phyloP scores from a whole-genome alignment of 2,113 vertebrate species.

The Circaetus cinerascens region DNA sequence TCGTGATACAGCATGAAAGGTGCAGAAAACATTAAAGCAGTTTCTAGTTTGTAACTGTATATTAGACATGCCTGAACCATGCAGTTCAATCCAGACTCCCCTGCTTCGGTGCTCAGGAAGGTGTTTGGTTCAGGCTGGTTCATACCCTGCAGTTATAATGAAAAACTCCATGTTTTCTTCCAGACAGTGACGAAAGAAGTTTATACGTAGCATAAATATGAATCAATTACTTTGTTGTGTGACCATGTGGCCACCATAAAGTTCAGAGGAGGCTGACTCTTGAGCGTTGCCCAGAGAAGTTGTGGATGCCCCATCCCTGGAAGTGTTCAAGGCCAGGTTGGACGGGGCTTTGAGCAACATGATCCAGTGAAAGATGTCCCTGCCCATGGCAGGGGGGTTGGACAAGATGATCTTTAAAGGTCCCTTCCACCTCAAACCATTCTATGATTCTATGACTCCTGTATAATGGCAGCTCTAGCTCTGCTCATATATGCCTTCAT shows the following conservation, averaged over 20 bases:
- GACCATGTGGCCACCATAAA: neutral
- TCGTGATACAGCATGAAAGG: neutral
- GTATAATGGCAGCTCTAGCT: neutral
- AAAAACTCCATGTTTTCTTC: neutral
- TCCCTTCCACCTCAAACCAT: neutral
- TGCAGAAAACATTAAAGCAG: neutral
- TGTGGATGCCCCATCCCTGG: neutral
- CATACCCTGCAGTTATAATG: neutral
- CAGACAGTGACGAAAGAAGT: neutral
- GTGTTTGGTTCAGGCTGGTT: neutral
- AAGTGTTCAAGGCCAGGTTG: neutral
- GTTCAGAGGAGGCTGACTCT: neutral
- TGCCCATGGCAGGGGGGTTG: neutral
- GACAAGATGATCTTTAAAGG: neutral
- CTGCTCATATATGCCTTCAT: neutral
- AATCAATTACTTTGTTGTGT: neutral
- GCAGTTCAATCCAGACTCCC: neutral
- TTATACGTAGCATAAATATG: neutral
- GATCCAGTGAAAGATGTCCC: neutral
- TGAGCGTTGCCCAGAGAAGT: neutral
- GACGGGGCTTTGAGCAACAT: neutral
- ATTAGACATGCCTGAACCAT: neutral
- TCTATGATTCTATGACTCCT: neutral
- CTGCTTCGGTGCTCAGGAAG: accelerated
- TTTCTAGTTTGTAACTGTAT: neutral